These are phyloP conservation scores for Triplophysa dalaica DNA, from an alignment of 2,113 vertebrate species.

Conservation along the genomic window DNA sequence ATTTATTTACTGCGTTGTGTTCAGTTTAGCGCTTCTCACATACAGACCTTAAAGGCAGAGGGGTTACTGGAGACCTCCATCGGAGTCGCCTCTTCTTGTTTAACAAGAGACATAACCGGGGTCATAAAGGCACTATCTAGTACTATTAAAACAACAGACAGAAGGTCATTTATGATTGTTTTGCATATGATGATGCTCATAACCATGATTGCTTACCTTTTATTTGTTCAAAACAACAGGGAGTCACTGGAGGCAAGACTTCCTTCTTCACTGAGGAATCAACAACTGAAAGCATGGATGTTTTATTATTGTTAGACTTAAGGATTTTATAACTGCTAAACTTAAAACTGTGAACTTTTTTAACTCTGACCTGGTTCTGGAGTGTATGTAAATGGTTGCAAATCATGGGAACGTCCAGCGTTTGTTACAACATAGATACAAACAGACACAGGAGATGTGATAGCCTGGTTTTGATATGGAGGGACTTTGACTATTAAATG, in stretches of 20 bases:
- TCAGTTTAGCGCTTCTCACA: too few relatives aligned
- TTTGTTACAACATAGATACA: constrained; percentile 95
- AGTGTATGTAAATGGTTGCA: constrained; percentile 95
- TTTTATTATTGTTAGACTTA: constrained; percentile 1
- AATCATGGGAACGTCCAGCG: constrained; percentile 92
- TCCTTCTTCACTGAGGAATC: constrained; percentile 94
- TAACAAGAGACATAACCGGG: constrained; percentile 85
- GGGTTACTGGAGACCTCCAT: constrained; percentile 94
- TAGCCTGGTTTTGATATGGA: constrained; percentile 88
- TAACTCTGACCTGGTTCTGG: constrained; percentile 85
- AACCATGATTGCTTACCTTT: constrained; percentile 77
- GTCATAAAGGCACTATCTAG: constrained; percentile 86
- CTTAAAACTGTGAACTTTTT: background rate
- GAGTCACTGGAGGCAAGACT: constrained; percentile 84
- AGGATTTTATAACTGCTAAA: background rate
- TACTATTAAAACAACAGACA: constrained; percentile 66
- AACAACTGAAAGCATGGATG: constrained; percentile 53
- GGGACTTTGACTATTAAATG: constrained; percentile 98
- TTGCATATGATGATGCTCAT: background rate
- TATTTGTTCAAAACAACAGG: constrained; percentile 91
- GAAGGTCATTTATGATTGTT: background rate
- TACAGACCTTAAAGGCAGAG: constrained; percentile 77
- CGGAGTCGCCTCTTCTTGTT: constrained; percentile 91
- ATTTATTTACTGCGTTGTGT: too few relatives aligned
- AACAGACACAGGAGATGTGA: constrained; percentile 87